phyloP scores from a whole-genome alignment of 2,113 vertebrate genomes.

The Dissostichus mawsoni region DNA sequence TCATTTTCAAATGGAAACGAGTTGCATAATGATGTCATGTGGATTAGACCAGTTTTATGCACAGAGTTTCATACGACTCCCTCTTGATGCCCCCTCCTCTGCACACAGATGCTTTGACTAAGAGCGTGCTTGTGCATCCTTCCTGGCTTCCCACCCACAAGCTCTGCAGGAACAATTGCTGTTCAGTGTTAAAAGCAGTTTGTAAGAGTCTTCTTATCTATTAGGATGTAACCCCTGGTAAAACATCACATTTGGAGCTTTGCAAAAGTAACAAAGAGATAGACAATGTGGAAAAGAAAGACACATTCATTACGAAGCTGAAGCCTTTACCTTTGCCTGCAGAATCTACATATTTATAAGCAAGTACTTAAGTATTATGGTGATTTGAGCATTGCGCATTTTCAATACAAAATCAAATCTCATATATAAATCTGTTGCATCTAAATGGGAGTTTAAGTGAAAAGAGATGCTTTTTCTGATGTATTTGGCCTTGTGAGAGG shows the following conservation, averaged over 20 bases:
- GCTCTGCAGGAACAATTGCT: not conserved
- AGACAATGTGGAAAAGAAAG: not conserved
- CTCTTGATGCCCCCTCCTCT: not conserved
- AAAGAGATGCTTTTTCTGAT: not conserved
- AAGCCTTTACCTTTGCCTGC: not conserved
- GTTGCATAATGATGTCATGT: not conserved
- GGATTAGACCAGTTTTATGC: not conserved
- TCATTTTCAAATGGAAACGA: not conserved
- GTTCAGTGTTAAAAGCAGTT: not conserved
- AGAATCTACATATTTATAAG: not conserved
- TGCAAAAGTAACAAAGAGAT: slow-evolving; percentile 2
- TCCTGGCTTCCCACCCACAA: slow-evolving; percentile 21
- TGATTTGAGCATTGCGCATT: not conserved
- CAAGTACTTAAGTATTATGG: not conserved
- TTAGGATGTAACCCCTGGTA: not conserved
- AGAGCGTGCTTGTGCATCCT: not conserved
- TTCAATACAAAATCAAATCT: not conserved
- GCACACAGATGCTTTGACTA: slow-evolving; percentile 9
- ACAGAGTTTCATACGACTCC: not conserved
- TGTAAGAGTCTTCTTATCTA: not conserved
- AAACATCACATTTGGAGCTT: not conserved
- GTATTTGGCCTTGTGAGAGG: not conserved
- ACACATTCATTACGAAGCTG: not conserved
- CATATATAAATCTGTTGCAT: not conserved
- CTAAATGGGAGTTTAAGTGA: not conserved